Percentiles rank a stretch among this genome's conserved stretches.
Conservation (phyloP, 1,140 invertebrate species). For the Augochlora pura region DNA sequence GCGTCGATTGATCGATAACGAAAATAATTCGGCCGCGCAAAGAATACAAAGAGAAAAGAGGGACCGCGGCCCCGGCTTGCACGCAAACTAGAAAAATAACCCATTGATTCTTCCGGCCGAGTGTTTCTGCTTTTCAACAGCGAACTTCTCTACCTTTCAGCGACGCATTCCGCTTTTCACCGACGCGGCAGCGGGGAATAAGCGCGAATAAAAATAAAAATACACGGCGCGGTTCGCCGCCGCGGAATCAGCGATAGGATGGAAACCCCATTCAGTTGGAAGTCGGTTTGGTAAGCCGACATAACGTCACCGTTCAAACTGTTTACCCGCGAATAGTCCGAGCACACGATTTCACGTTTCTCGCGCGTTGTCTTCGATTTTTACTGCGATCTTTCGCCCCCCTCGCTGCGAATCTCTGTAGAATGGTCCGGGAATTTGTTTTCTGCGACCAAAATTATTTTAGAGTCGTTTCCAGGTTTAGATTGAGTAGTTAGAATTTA, state of each 20-base stretch:
- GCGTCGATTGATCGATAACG: background rate
- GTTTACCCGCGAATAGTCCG: background rate
- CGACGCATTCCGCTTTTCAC: conserved; percentile 4
- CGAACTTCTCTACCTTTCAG: conserved; percentile 10
- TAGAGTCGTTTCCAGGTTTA: no score
- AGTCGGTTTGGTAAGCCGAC: background rate
- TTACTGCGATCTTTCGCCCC: background rate
- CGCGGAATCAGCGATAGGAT: background rate
- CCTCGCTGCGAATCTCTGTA: no score
- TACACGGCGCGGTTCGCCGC: conserved; percentile 15
- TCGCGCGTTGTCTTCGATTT: no score
- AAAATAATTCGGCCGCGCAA: conserved; percentile 17
- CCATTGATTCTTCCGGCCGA: conserved; percentile 4
- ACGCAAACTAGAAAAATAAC: conserved; percentile 32
- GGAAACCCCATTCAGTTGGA: conserved; percentile 12
- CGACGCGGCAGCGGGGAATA: no score
- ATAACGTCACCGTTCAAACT: background rate
- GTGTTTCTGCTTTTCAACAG: conserved; percentile 21
- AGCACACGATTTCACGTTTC: no score
- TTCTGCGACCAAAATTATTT: no score
- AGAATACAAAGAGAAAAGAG: conserved; percentile 1
- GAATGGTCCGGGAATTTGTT: no score
- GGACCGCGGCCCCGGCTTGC: background rate
- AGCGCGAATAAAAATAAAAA: conserved; percentile 40
- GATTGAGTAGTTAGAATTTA: no score